Conservation (phyloP, 2,888 invertebrate genomes). For the Schrankia costaestrigalis region DNA sequence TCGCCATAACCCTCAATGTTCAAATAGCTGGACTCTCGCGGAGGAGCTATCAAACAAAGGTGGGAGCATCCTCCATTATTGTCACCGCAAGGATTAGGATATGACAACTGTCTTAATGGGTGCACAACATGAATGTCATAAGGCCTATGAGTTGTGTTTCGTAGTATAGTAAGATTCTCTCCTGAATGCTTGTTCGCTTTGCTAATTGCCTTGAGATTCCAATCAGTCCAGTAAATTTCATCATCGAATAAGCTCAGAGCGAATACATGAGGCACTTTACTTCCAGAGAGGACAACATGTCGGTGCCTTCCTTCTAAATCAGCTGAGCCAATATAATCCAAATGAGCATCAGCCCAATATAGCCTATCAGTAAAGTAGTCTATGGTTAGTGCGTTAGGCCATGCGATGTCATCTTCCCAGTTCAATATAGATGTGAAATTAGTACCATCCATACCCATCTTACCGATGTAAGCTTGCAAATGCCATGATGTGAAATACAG, state of each 20-base stretch:
- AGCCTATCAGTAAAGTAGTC: slow-evolving; percentile 97
- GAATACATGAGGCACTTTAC: slow-evolving; percentile 96
- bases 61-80: slow-evolving; percentile 98
- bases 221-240: slow-evolving; percentile 97
- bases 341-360: slow-evolving; percentile 98
- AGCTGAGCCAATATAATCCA: slow-evolving; percentile 97
- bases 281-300: slow-evolving; percentile 89
- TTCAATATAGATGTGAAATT: slow-evolving; percentile 93
- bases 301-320: slow-evolving; percentile 95
- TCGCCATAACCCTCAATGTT: slow-evolving; percentile 90
- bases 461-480: slow-evolving; percentile 96
- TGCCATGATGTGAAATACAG: slow-evolving; percentile 98
- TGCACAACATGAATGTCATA: slow-evolving; percentile 97
- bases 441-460: slow-evolving; percentile 98
- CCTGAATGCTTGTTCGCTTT: slow-evolving; percentile 96
- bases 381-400: slow-evolving; percentile 98
- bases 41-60: slow-evolving; percentile 94
- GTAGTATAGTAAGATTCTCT: slow-evolving; percentile 84
- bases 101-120: slow-evolving; percentile 91
- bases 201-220: slow-evolving; percentile 96
- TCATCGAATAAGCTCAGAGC: slow-evolving; percentile 97
- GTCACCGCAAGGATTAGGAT: slow-evolving; percentile 93
- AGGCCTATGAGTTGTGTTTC: slow-evolving; percentile 96
- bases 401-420: slow-evolving; percentile 96
- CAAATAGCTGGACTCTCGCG: slow-evolving; percentile 86